Conservation (phyloP, 2,797 vertebrate species). For the Paguma larvata region DNA sequence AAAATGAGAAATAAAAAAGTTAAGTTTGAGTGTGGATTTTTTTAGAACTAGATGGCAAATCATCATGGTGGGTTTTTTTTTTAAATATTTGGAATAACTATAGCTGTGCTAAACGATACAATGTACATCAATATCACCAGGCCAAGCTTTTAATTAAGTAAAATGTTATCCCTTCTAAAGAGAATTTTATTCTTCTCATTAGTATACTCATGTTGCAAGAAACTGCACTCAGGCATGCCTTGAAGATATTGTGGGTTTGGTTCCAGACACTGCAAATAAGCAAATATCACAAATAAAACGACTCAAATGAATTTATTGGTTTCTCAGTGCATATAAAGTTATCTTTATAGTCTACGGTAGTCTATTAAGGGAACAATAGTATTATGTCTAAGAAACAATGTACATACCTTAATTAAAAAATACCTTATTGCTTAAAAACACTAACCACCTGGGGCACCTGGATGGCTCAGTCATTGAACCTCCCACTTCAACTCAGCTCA, state of each 20-base stretch:
- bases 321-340: not conserved
- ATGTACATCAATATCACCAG: not conserved
- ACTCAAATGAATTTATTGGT: not conserved
- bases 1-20: slow-evolving; percentile 2
- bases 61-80: not conserved
- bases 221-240: not conserved
- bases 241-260: not conserved
- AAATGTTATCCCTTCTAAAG: not conserved
- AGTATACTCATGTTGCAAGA: not conserved
- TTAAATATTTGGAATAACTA: not conserved
- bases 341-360: not conserved
- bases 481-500: too few relatives aligned
- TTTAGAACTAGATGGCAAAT: not conserved
- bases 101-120: not conserved
- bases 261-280: not conserved
- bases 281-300: not conserved
- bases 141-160: not conserved
- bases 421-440: not conserved
- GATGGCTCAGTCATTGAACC: too few relatives aligned
- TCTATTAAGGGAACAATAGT: not conserved
- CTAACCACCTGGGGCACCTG: not conserved
- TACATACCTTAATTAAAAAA: not conserved
- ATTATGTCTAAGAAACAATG: not conserved
- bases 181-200: not conserved
- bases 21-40: not conserved